phyloP scores from a whole-genome alignment of 1,140 invertebrate species.

The Dendrolimus kikuchii region DNA sequence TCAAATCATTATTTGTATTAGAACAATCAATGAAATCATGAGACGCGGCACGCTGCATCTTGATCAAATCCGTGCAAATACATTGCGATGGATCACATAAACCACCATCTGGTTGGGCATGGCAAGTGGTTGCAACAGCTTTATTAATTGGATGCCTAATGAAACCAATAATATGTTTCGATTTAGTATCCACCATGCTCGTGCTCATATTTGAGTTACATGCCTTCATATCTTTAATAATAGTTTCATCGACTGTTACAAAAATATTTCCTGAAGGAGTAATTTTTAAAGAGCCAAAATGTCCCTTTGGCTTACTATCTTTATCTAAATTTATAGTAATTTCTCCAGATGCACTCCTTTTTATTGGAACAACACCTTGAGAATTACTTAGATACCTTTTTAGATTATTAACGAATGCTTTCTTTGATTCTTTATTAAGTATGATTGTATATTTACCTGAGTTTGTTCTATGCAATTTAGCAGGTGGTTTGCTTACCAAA shows the following conservation, averaged over 20 bases:
- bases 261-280: conserved; percentile 37
- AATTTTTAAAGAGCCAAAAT: conserved; percentile 32
- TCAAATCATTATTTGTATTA: too few species aligned
- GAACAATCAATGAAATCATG: too few species aligned
- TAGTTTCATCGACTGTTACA: conserved; percentile 22
- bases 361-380: conserved; percentile 26
- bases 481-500: conserved; percentile 15
- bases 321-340: conserved; percentile 27
- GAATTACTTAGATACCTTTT: conserved; percentile 23
- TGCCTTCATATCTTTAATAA: conserved; percentile 14
- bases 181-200: not conserved
- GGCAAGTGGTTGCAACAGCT: conserved; percentile 29
- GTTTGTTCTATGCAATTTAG: conserved; percentile 23
- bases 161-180: conserved; percentile 8
- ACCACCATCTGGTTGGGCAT: conserved; percentile 15
- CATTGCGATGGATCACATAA: conserved; percentile 29
- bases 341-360: conserved; percentile 25
- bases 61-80: conserved; percentile 3
- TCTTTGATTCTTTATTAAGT: conserved; percentile 34
- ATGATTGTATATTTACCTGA: conserved; percentile 29
- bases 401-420: conserved; percentile 30
- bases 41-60: too few species aligned
- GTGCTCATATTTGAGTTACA: not conserved
- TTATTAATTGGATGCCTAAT: conserved; percentile 18
- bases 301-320: conserved; percentile 8